A percentile compares a stretch with the other conserved stretches of the same genome.
These are phyloP conservation scores for Euplagia quadripunctaria DNA, from an alignment of 2,888 invertebrate genomes.

Conservation along the genomic window DNA sequence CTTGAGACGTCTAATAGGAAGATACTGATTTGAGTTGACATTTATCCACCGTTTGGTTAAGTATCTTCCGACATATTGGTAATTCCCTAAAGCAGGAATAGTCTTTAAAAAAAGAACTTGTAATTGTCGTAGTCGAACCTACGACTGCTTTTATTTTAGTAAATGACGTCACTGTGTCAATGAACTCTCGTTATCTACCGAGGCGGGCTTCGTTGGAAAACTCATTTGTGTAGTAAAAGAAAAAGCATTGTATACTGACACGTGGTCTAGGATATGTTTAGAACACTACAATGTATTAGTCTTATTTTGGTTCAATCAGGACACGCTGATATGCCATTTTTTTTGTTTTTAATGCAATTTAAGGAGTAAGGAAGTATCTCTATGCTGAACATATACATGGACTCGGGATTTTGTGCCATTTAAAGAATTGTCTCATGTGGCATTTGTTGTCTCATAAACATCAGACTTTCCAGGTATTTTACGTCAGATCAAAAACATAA, in stretches of 20 bases:
- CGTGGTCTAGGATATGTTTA: not conserved
- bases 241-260: not conserved
- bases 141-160: slow-evolving; percentile 45
- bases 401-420: no score
- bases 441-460: no score
- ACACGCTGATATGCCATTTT: not conserved
- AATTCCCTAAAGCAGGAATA: not conserved
- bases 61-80: not conserved
- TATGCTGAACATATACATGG: no score
- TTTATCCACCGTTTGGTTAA: not conserved
- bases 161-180: slow-evolving; percentile 41
- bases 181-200: slow-evolving; percentile 45
- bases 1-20: not conserved
- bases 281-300: slow-evolving; percentile 4
- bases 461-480: no score
- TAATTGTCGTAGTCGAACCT: slow-evolving; percentile 38
- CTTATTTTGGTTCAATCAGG: slow-evolving; percentile 1
- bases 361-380: not conserved
- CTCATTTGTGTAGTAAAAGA: slow-evolving; percentile 3
- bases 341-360: no score
- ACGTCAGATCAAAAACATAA: no score
- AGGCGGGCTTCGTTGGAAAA: slow-evolving; percentile 13
- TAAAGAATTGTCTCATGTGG: no score
- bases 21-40: not conserved
- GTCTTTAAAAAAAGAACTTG: slow-evolving; percentile 22